Conservation (phyloP, 1,140 invertebrate genomes). For the Papilio helenus region DNA sequence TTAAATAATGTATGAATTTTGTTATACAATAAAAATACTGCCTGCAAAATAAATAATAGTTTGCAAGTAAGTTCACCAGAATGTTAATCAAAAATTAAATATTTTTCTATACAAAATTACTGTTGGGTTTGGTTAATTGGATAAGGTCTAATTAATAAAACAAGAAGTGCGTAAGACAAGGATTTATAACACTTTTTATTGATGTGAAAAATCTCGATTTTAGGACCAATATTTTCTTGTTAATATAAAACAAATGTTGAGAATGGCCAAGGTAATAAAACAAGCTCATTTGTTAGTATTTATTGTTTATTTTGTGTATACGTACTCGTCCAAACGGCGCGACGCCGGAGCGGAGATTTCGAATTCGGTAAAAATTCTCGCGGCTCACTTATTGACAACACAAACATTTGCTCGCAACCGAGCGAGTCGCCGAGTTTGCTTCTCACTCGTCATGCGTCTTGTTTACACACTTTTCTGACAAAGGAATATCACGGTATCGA, state of each 20-base stretch:
- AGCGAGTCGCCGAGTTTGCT: constrained; percentile 49
- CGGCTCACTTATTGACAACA: constrained; percentile 67
- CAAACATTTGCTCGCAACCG: constrained; percentile 67
- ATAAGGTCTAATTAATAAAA: background rate
- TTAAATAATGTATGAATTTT: too few species aligned
- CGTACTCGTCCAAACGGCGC: constrained; percentile 33
- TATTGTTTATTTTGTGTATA: constrained; percentile 33
- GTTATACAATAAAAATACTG: too few species aligned
- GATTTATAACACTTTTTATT: background rate
- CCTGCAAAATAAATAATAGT: background rate
- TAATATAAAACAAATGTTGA: background rate
- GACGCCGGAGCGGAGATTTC: constrained; percentile 40
- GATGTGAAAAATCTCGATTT: background rate
- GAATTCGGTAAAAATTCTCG: constrained; percentile 60
- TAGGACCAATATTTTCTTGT: background rate
- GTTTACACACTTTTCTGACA: constrained; percentile 50
- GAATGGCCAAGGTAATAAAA: constrained; percentile 11
- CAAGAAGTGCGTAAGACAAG: background rate
- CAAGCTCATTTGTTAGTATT: constrained; percentile 24
- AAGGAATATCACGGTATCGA: constrained; percentile 28
- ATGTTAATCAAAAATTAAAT: too few species aligned
- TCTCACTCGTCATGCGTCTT: constrained; percentile 52
- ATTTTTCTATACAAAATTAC: too few species aligned
- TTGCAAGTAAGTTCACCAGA: background rate
- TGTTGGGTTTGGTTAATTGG: background rate